Conservation (phyloP, 2,797 vertebrate species). For the Epinephelus coioides region DNA sequence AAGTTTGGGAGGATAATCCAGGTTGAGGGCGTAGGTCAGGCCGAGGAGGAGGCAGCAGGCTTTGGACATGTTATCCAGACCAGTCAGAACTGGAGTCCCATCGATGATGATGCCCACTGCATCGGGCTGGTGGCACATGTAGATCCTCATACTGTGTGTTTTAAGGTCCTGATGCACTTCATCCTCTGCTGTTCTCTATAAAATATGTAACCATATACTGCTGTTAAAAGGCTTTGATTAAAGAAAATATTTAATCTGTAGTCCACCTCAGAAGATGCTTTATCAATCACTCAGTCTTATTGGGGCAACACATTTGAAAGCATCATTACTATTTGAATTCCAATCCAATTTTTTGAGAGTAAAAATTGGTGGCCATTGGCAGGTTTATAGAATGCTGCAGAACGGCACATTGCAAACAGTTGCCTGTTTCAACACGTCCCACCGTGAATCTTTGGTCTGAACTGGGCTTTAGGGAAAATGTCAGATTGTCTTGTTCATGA, state of each 20-base stretch:
- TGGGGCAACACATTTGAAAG: not conserved
- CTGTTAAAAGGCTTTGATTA: not conserved
- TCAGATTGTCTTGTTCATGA: no score
- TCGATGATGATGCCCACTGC: constrained; percentile 49
- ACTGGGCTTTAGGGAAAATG: no score
- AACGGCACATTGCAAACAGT: no score
- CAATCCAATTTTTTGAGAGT: not conserved
- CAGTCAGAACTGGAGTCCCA: constrained; percentile 36
- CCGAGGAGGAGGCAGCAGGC: constrained; percentile 44
- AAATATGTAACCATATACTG: not conserved
- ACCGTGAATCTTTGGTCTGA: not conserved
- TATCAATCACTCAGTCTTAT: not conserved
- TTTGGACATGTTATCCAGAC: constrained; percentile 22
- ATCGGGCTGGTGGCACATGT: constrained; percentile 42
- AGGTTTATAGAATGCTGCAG: no score
- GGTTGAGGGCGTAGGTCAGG: constrained; percentile 37
- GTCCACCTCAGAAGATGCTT: no score
- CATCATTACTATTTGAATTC: not conserved
- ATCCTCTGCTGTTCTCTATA: constrained; percentile 13
- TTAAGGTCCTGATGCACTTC: constrained; percentile 16
- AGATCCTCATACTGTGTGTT: constrained; percentile 13
- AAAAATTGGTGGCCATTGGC: not conserved
- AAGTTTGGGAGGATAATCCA: constrained; percentile 42
- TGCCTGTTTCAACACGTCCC: no score
- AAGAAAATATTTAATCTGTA: not conserved